Evolutionary conservation across 2,888 invertebrate species (phyloP), one percentile per base, ranked within the genome.

Genomic region (Hydroisotoma schaefferi): DNA sequence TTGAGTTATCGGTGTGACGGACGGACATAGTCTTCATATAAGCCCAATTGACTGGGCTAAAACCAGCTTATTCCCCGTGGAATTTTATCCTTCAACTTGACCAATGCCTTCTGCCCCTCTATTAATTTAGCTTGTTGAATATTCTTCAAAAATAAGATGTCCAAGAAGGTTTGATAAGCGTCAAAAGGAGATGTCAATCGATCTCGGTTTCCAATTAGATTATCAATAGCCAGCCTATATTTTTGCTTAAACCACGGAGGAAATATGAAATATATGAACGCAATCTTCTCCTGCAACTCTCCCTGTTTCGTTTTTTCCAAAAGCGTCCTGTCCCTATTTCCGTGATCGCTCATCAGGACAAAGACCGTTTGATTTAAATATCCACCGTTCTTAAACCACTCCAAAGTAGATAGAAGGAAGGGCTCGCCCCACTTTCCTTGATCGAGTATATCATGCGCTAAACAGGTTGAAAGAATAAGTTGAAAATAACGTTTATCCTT

Each of bases 381-480:
- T 2, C 81, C 79, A 2, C 79, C 75, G 0, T 76, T 70, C 43
- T 82, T 77, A 53, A 87, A 75, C 55, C 78, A 76, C 62, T 77
- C 75, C 54, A 92, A 77, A 73, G 88, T 82, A 1, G 77, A 73
- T 67, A 79, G 75, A 72, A 87, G 85, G 48, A 81, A 78, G 0
- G 81, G 78, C 73, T 94, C 94, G 63, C 88, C 87, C 26, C 85
- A 75, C 73, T 83, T 82, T 0, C 90, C 87, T 73, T 86, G 85
- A 75, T 90, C 91, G 52, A 93, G 81, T 74, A 83, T 85, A 75
- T 94, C 93, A 75, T 94, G 94, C 2, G 89, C 87, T 72, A 93
- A 79, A 55, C 88, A 86, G 1, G 86, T 85, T 62, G 87, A 83
- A 90, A 93, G 94, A 74, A 89, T 86, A 72, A 93, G 87, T 0